These are phyloP conservation scores for Prionchulus punctatus DNA, from an alignment of 2,888 invertebrate species.

Conservation along the genomic window DNA sequence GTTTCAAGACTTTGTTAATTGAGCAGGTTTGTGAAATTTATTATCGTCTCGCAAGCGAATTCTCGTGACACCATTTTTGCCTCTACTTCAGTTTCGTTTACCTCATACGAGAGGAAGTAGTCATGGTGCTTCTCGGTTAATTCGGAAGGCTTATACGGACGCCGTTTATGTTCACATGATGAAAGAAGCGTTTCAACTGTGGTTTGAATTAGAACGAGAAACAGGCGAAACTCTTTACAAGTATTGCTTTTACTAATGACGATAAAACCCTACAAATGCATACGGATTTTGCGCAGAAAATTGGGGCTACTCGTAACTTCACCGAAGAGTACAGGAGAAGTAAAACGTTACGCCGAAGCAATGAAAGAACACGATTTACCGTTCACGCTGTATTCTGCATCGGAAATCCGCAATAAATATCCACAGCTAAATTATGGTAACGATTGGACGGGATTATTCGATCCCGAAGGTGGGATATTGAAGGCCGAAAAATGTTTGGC, in stretches of 20 bases:
- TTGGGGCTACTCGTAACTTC: background rate
- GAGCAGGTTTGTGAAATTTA: constrained; percentile 28
- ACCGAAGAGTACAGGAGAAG: background rate
- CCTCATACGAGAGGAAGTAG: constrained; percentile 36
- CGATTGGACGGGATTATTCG: constrained; percentile 3
- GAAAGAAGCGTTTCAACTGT: constrained; percentile 29
- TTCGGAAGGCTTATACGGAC: constrained; percentile 30
- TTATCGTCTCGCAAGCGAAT: no score
- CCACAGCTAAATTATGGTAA: background rate
- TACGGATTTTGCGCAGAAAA: constrained; percentile 14
- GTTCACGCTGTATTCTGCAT: background rate
- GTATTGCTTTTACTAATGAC: no score
- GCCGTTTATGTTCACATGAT: constrained; percentile 33
- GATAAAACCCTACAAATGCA: no score
- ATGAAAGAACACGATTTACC: background rate
- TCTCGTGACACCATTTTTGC: background rate
- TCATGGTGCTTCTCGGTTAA: constrained; percentile 34
- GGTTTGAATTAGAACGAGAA: constrained; percentile 31
- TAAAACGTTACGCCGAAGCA: background rate
- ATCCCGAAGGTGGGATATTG: constrained; percentile 14
- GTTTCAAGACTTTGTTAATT: constrained; percentile 25
- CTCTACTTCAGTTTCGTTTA: constrained; percentile 32
- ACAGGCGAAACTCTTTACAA: constrained; percentile 21
- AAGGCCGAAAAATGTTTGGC: constrained; percentile 14
- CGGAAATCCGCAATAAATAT: background rate